These are phyloP conservation scores for Epinephelus fuscoguttatus DNA, from an alignment of 2,113 vertebrate genomes.

Conservation along the genomic window DNA sequence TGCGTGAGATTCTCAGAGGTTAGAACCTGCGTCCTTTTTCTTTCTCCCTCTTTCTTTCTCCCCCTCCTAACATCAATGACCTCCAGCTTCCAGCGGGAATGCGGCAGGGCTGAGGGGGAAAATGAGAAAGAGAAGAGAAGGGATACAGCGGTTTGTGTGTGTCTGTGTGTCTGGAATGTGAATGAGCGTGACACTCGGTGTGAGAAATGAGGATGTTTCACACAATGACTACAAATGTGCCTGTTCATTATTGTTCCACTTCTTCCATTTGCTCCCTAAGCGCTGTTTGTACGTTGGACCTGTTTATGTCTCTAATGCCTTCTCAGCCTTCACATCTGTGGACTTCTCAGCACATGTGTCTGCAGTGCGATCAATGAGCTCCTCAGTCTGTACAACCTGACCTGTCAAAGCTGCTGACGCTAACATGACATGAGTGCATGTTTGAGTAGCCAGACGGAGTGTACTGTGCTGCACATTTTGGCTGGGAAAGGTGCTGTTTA, in stretches of 20 bases:
- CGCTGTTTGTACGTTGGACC: conserved; percentile 9
- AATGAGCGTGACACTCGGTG: conserved; percentile 57
- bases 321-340: conserved; percentile 23
- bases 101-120: conserved; percentile 47
- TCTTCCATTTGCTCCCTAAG: conserved; percentile 42
- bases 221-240: conserved; percentile 73
- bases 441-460: conserved; percentile 22
- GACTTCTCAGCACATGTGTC: conserved; percentile 22
- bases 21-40: conserved; percentile 44
- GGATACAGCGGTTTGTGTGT: conserved; percentile 21
- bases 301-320: conserved; percentile 38
- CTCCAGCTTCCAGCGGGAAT: conserved; percentile 71
- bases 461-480: background rate
- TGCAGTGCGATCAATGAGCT: conserved; percentile 55
- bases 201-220: conserved; percentile 65
- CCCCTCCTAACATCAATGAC: conserved; percentile 62
- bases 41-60: background rate
- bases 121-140: conserved; percentile 63
- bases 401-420: conserved; percentile 61
- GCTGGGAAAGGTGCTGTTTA: conserved; percentile 7
- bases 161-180: conserved; percentile 67
- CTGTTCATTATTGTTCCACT: conserved; percentile 62
- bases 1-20: conserved; percentile 65
- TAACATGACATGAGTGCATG: conserved; percentile 54
- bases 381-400: conserved; percentile 32